These are phyloP conservation scores for Lagopus muta DNA, from an alignment of 2,113 vertebrate genomes.

Conservation along the genomic window DNA sequence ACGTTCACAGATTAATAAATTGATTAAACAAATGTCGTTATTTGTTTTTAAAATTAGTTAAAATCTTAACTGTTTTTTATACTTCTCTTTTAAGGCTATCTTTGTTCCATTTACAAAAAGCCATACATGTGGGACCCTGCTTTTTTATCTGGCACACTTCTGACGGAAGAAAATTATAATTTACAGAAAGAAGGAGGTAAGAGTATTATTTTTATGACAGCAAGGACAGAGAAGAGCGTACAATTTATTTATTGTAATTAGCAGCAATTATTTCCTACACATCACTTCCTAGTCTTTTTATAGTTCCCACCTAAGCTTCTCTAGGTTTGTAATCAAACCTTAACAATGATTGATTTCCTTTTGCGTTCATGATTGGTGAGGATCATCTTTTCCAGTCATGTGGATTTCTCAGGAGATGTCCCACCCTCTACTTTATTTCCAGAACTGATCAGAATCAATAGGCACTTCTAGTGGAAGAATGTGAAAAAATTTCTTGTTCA, in stretches of 20 bases:
- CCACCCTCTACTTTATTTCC: background rate
- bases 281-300: background rate
- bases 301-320: background rate
- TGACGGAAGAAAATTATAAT: slow-evolving; percentile 29
- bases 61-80: background rate
- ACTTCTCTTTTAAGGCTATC: slow-evolving; percentile 19
- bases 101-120: slow-evolving; percentile 39
- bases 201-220: background rate
- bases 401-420: background rate
- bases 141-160: background rate
- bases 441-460: background rate
- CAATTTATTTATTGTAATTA: background rate
- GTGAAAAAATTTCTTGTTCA: background rate
- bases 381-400: background rate
- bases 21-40: background rate
- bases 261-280: background rate
- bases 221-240: background rate
- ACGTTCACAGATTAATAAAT: background rate
- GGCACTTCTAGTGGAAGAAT: background rate
- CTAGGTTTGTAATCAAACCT: background rate
- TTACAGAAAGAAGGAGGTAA: slow-evolving; percentile 71
- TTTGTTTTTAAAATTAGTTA: background rate
- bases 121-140: slow-evolving; percentile 18
- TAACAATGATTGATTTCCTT: background rate
- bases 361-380: background rate